A percentile compares a stretch with the other conserved stretches of the same genome.
phyloP scores from a whole-genome alignment of 2,888 invertebrate species.

The Noctua comes region DNA sequence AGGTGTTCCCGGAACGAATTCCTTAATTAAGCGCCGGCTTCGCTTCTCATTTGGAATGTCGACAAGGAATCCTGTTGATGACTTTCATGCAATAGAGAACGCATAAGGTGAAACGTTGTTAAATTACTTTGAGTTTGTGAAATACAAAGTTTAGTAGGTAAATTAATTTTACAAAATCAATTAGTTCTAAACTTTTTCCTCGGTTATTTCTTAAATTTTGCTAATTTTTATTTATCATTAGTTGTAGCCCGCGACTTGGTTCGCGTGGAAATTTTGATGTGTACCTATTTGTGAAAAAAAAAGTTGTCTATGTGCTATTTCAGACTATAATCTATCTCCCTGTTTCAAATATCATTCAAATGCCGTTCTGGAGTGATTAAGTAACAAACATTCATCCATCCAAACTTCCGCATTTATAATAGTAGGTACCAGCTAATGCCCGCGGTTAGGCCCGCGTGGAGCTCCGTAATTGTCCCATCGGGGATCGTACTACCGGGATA shows the following conservation, averaged over 20 bases:
- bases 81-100: not conserved
- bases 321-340: too few species aligned
- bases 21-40: not conserved
- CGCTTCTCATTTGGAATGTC: not conserved
- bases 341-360: too few species aligned
- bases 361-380: too few species aligned
- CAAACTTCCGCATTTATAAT: too few species aligned
- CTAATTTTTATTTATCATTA: not conserved
- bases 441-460: too few species aligned
- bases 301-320: not conserved
- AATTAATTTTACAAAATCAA: not conserved
- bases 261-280: not conserved
- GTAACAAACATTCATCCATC: too few species aligned
- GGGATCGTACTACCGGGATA: too few species aligned
- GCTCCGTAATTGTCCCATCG: too few species aligned
- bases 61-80: not conserved
- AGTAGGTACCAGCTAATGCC: too few species aligned
- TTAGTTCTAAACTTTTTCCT: too few species aligned
- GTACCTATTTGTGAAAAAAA: not conserved
- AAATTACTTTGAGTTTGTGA: constrained; percentile 1
- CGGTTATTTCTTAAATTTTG: not conserved
- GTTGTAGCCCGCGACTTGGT: not conserved
- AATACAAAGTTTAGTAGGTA: not conserved
- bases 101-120: not conserved
- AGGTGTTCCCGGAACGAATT: not conserved